Base-by-base conservation (phyloP, 1,140 invertebrate genomes). In the Tetragonula clypearis region DNA sequence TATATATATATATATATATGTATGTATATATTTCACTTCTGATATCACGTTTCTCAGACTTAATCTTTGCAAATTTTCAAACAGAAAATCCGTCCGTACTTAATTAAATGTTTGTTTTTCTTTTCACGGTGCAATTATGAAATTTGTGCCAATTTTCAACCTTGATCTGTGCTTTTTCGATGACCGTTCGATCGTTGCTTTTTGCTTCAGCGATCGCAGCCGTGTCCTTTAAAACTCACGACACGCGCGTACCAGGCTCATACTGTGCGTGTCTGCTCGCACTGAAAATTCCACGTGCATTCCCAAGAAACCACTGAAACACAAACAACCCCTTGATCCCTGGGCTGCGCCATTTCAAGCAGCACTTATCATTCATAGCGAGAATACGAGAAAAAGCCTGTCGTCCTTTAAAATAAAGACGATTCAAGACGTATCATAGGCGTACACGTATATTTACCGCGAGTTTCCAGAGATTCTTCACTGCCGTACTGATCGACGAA, bases 271-370 rank as follows among this genome's bases (percentile, higher is more conserved):
- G 41, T 71, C 23, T 49, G 1, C 23, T 15, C 8, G n/a, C 1
- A 58, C 30, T 75, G 15, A 75, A 75, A 56, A 58, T 75, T 75
- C 55, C 73, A 21, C 26, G 4, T 14, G 12, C 26, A 14, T 58
- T 56, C 26, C 26, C 23, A 30, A 30, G 41, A 17, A 35, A 30
- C 26, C 12, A 75, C 26, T 58, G 55, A 58, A 56, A 58, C 26
- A 75, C 55, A 75, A 75, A 75, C 73, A 75, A 26, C 55, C n/a
- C 26, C 73, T 75, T 35, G 53, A 75, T 55, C 26, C 9, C 4
- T 15, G 1, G 1, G 4, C 26, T n/a, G 1, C 11, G n/a, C 19
- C n/a, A 14, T 56, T 17, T 30, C 6, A 35, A 12, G 8, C 12
- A 30, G 8, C 12, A 30, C 49, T 58, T 55, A 26, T 30, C 19